Base-by-base conservation (phyloP, 2,888 invertebrate species). In the Heliconius erato region DNA sequence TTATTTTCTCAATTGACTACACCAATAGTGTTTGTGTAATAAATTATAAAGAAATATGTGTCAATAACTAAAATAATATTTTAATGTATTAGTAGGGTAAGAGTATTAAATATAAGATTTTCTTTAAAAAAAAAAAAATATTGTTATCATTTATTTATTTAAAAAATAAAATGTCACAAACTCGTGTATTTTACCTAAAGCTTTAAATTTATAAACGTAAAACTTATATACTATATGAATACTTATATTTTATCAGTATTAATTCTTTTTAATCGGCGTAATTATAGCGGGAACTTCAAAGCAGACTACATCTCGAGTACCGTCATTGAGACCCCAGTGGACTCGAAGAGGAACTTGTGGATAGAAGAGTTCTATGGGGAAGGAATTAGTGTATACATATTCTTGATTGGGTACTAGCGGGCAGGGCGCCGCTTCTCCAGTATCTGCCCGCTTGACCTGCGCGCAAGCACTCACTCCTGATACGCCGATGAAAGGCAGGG, bases 401-500 rank as follows among this genome's bases (percentile, higher is more conserved):
- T 97, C 96, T 83, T 94, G 91, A 65, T 96, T 97, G 23, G 97
- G 95, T 86, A 97, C 96, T 69, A 98, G 92, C 0, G 98, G 97
- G 86, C 98, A 98, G 0, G 96, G 93, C 3, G 96, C 96, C 83
- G 96, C 94, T 0, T 96, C 95, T 74, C 91, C 94, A 83, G 97
- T 96, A 6, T 90, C 91, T 5, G 90, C 91, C 28, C 85, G 86
- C 28, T 83, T 85, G 81, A 96, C 93, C 81, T 96, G 93, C 5
- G 93, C 90, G 87, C 98, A 98, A 14, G 97, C 98, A 85, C 96
- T 95, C 63, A 96, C 96, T 16, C 97, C 97, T 86, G 97, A 97
- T 72, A 98, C 97, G 14, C 98, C 98, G 35, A 97, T 90, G 89
- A 98, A 98, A 0, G 98, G 98, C 79, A 98, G 91, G 0, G 96